These are phyloP conservation scores for Pristiophorus japonicus DNA, from an alignment of 2,113 vertebrate species.

Conservation along the genomic window DNA sequence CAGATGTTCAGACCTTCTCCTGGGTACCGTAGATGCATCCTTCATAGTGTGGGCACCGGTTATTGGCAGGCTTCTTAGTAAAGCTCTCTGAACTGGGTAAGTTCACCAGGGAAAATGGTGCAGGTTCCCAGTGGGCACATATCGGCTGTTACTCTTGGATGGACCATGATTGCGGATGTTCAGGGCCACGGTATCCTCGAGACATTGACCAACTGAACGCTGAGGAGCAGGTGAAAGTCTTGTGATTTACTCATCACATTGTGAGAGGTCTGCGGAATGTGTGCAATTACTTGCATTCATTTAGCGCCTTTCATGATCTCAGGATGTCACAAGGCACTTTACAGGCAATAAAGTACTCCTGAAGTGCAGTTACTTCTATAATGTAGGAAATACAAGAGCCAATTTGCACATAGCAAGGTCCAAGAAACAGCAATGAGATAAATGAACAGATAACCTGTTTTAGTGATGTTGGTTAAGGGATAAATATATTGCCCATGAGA, in stretches of 20 bases:
- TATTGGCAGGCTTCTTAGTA: too few species aligned
- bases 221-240: not conserved
- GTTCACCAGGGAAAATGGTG: too few species aligned
- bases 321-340: not conserved
- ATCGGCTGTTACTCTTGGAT: too few species aligned
- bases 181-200: not conserved
- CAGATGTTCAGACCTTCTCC: too few species aligned
- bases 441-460: not conserved
- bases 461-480: not conserved
- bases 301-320: not conserved
- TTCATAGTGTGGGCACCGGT: too few species aligned
- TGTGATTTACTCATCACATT: not conserved
- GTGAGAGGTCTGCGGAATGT: not conserved
- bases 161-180: too few species aligned
- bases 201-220: not conserved
- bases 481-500: not conserved
- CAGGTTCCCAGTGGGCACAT: too few species aligned
- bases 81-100: too few species aligned
- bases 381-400: not conserved
- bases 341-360: not conserved
- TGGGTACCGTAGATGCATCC: too few species aligned
- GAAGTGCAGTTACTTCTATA: not conserved
- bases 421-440: not conserved
- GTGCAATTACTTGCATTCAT: not conserved
- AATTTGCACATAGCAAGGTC: not conserved